Evolutionary conservation across 2,113 vertebrate species (phyloP), one percentile per base, ranked within the genome.

Genomic region (Upupa epops): DNA sequence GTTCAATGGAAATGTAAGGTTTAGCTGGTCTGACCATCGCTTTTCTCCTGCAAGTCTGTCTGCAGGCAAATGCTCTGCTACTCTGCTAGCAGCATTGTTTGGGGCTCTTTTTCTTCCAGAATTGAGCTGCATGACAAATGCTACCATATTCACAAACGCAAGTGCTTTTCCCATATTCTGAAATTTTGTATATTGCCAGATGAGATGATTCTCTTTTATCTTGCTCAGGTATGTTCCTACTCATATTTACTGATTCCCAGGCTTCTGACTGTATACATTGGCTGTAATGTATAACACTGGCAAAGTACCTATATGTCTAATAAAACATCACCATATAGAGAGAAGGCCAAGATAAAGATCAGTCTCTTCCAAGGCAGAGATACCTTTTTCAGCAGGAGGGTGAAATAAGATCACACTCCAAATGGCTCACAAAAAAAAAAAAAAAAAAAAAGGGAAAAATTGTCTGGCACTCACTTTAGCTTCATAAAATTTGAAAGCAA

Each of bases 401-500:
- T 81, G 55, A 93, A 84, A 79, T 24, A 86, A 90, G 49, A 75
- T 20, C 36, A 58, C 40, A 24, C 12, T 75, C 32, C 54, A 89
- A 86, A 89, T 26, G 29, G 55, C 18, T 63, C 77, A 82, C 32
- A 19, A 17, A 55, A 26, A 49, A 40, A 16, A 10, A 55, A 40
- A 16, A 10, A 55, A 19, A 17, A 55, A 26, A 49, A 40, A 16
- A 10, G 51, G 11, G 45, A 89, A 83, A 59, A 68, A 8, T 16
- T 32, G 46, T 63, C 83, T 48, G 73, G 73, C 60, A 78, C 54
- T 84, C 65, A 65, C 49, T 79, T 22, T 13, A 58, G 26, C 46
- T 83, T 93, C 58, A 72, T 61, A 94, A 90, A 83, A 92, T 78
- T 84, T 69, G 80, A 91, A 93, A 87, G 83, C 66, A 68, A 85